Evolutionary conservation across 2,113 vertebrate genomes (phyloP).

Genomic region (Anser cygnoides): DNA sequence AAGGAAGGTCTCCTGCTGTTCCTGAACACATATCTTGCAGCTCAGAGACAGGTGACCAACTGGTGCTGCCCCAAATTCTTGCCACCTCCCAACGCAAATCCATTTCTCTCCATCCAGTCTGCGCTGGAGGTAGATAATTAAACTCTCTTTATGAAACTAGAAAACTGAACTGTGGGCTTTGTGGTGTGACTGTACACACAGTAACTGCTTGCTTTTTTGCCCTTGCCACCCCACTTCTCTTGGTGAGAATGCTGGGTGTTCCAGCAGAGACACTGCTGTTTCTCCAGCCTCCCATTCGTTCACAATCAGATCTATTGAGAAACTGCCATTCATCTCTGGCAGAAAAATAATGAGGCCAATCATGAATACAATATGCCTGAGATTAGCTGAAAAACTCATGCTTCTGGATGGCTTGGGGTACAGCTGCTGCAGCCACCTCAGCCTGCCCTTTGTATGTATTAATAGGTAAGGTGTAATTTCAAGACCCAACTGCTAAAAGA

Average conservation of each 20-base stretch:
- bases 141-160: neutral
- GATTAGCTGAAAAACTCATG: neutral
- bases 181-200: accelerated
- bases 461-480: neutral
- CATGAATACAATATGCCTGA: slow-evolving; percentile 1
- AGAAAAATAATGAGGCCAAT: slow-evolving; percentile 36
- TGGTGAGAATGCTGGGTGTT: neutral
- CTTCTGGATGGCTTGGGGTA: accelerated
- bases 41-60: neutral
- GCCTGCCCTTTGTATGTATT: neutral
- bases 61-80: neutral
- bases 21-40: neutral
- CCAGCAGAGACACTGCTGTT: neutral
- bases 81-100: neutral
- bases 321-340: neutral
- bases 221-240: neutral
- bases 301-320: slow-evolving; percentile 21
- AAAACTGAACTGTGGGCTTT: neutral
- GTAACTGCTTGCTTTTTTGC: neutral
- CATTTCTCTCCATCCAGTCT: neutral
- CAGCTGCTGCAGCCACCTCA: neutral
- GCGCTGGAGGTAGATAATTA: neutral
- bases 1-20: neutral
- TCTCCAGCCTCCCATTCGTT: neutral
- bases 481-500: neutral